Percentiles rank a stretch among this genome's conserved stretches.
These are phyloP conservation scores for Halictus quadricinctus DNA, from an alignment of 2,888 invertebrate genomes.

Conservation along the genomic window DNA sequence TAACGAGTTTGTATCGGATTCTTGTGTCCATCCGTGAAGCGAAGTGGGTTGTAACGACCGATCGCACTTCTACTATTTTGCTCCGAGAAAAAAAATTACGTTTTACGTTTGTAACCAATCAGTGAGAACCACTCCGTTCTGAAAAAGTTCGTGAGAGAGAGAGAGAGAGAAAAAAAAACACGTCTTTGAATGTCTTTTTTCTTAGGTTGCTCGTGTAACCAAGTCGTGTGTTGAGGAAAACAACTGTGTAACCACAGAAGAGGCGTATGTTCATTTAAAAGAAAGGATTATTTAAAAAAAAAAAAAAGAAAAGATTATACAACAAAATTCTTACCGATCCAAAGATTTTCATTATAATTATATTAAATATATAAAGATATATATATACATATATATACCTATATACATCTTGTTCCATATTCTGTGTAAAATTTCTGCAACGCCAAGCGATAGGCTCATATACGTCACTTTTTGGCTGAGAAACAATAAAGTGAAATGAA, in stretches of 20 bases:
- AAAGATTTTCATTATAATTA: neutral
- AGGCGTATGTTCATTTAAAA: conserved; percentile 1
- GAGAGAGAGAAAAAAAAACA: neutral
- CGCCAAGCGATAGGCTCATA: conserved; percentile 52
- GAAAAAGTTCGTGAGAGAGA: neutral
- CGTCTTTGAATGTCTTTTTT: conserved; percentile 1
- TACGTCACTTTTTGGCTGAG: conserved; percentile 64
- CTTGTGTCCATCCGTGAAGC: conserved; percentile 55
- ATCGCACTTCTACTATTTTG: neutral
- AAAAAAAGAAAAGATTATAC: neutral
- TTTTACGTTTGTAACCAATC: neutral
- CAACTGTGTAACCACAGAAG: conserved; percentile 9
- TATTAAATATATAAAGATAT: neutral
- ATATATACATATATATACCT: neutral
- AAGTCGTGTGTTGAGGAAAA: conserved; percentile 1
- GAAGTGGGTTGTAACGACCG: conserved; percentile 6
- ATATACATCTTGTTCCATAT: conserved; percentile 15
- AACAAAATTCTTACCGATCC: conserved; percentile 11
- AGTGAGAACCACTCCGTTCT: neutral
- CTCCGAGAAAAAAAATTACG: neutral
- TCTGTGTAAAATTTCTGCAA: conserved; percentile 41
- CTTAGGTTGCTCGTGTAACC: neutral
- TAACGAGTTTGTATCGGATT: conserved; percentile 64
- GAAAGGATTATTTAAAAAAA: conserved; percentile 1
- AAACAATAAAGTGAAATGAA: conserved; percentile 69